Evolutionary conservation across 2,888 invertebrate genomes (phyloP).

Genomic region (Atethmia centrago): DNA sequence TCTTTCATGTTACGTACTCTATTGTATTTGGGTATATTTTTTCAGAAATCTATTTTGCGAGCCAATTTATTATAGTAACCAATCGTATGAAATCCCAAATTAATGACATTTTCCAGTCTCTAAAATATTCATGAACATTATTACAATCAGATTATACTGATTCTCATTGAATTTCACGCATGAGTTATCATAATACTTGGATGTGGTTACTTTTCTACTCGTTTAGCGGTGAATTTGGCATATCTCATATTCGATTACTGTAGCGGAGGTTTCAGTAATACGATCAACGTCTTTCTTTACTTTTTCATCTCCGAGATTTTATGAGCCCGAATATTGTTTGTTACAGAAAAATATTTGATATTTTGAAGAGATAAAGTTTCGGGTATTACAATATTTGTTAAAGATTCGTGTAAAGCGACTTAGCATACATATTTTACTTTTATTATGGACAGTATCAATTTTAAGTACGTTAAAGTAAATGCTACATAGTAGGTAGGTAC

Average conservation of each 20-base stretch:
- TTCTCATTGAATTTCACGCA: conserved; percentile 42
- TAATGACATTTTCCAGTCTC: conserved; percentile 1
- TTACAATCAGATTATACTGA: conserved; percentile 41
- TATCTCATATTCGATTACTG: conserved; percentile 53
- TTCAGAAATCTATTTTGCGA: not conserved
- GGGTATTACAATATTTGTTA: conserved; percentile 11
- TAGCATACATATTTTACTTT: not conserved
- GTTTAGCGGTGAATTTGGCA: conserved; percentile 40
- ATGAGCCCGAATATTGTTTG: conserved; percentile 34
- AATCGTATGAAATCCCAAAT: not conserved
- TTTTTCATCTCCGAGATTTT: conserved; percentile 43
- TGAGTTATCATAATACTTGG: conserved; percentile 39
- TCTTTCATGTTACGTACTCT: not conserved
- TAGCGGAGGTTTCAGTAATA: conserved; percentile 44
- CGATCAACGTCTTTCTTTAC: conserved; percentile 48
- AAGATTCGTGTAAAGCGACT: not conserved
- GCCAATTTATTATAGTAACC: not conserved
- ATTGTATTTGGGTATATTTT: not conserved
- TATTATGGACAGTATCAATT: not conserved
- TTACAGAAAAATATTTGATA: conserved; percentile 18
- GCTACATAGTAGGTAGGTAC: not conserved
- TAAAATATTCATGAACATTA: conserved; percentile 37
- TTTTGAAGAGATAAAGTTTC: conserved; percentile 24
- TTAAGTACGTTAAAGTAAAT: not conserved
- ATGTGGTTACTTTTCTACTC: conserved; percentile 58